Evolutionary conservation across 2,797 vertebrate species (phyloP), one percentile per base, ranked within the genome.

Genomic region (Podarcis lilfordi): DNA sequence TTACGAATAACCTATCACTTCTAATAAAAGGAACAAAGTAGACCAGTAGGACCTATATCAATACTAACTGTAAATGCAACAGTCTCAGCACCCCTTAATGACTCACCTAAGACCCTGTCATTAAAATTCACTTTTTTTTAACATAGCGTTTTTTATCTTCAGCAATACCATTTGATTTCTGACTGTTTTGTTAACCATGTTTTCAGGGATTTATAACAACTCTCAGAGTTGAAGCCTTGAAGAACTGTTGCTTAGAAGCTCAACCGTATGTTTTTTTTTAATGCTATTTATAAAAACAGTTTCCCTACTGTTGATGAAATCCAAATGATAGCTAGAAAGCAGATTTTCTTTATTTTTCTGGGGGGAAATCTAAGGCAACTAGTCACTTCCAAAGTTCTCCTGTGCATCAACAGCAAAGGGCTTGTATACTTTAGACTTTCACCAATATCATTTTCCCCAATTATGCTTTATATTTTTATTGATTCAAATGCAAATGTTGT

Each of bases 41-140:
- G 37, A 88, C 35, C 0, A 64, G 69, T 21, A 25, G 23, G 45
- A 82, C 25, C 27, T 87, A 45, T 75, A 77, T 45, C 86, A 90
- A 50, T 40, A 81, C 43, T 77, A 82, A 84, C 35, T 43, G n/a
- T 19, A 72, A 84, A 77, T 66, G 15, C 27, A 68, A 15, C 25
- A 61, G 50, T 55, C 37, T 85, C 17, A 32, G 21, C 66, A 17
- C 78, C 66, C 11, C 7, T 43, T 25, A 68, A 35, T 35, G 40
- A 61, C 27, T 78, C 27, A 71, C 1, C 55, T 19, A 82, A 29
- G 11, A 71, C 4, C 9, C 35, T 23, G 50, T 40, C 82, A 89
- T 89, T 90, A 90, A 89, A 93, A 66, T 15, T 4, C 8, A 0
- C 29, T 4, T 88, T 82, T 82, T 87, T 64, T 83, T 83, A 69